Conservation (phyloP, 2,888 invertebrate genomes). For the Catotricha subobsoleta region DNA sequence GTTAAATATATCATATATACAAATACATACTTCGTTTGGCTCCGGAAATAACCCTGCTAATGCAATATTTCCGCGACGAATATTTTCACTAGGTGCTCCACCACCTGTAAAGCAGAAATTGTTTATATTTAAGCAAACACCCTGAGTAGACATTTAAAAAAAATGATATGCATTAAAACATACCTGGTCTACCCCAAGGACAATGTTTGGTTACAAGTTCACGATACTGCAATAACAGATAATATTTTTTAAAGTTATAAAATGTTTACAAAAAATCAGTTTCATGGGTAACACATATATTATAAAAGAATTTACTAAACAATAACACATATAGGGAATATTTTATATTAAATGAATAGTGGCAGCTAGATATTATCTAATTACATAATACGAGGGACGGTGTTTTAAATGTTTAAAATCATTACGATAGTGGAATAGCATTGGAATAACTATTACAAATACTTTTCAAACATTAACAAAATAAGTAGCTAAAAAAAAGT, state of each 20-base stretch:
- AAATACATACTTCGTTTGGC: constrained; percentile 30
- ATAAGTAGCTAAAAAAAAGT: no score
- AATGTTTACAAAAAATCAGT: neutral
- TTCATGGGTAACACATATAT: no score
- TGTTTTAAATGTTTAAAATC: neutral
- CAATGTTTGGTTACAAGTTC: constrained; percentile 53
- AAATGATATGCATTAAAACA: neutral
- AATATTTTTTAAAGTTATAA: neutral
- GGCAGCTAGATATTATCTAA: no score
- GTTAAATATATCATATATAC: neutral
- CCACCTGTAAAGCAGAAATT: constrained; percentile 27
- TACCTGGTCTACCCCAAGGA: constrained; percentile 60
- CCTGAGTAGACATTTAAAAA: neutral
- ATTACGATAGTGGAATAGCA: neutral
- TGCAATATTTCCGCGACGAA: constrained; percentile 49
- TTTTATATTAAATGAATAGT: no score
- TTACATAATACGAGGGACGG: no score
- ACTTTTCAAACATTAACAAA: no score
- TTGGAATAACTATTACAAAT: no score
- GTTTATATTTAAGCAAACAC: neutral
- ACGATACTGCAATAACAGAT: constrained; percentile 28
- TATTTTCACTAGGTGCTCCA: constrained; percentile 48
- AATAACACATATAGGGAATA: no score
- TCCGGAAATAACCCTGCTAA: constrained; percentile 48
- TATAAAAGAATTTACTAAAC: no score